Evolutionary conservation across 2,888 invertebrate genomes (phyloP).

Genomic region (Dendrolimus houi): DNA sequence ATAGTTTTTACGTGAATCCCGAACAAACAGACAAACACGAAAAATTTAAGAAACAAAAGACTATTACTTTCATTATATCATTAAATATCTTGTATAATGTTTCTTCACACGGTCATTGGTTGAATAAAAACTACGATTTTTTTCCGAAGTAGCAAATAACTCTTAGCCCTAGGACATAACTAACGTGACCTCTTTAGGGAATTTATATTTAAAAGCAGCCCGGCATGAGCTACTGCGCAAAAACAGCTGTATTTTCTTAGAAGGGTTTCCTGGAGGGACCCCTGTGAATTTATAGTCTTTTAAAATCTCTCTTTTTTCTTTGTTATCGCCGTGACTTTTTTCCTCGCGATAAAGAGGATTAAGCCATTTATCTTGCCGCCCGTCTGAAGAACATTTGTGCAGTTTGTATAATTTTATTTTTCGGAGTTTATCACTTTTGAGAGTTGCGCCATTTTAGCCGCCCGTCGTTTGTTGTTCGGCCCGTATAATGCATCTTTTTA

Average conservation of each 20-base stretch:
- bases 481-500: background rate
- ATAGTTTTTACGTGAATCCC: too few relatives aligned
- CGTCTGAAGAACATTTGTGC: constrained; percentile 11
- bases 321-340: constrained; percentile 57
- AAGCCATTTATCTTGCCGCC: constrained; percentile 50
- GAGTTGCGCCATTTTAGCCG: background rate
- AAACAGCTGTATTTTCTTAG: constrained; percentile 5
- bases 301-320: constrained; percentile 57
- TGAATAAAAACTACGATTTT: too few relatives aligned
- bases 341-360: constrained; percentile 60
- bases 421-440: background rate
- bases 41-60: too few relatives aligned
- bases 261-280: constrained; percentile 38
- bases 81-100: too few relatives aligned
- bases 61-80: too few relatives aligned
- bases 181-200: background rate
- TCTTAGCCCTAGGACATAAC: background rate
- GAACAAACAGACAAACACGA: too few relatives aligned
- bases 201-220: background rate
- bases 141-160: too few relatives aligned
- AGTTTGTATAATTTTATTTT: constrained; percentile 12
- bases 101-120: too few relatives aligned
- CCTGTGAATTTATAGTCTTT: constrained; percentile 57
- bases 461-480: background rate
- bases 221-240: background rate